These are phyloP conservation scores for Ectemnius continuus DNA, from an alignment of 2,888 invertebrate species.

Conservation along the genomic window DNA sequence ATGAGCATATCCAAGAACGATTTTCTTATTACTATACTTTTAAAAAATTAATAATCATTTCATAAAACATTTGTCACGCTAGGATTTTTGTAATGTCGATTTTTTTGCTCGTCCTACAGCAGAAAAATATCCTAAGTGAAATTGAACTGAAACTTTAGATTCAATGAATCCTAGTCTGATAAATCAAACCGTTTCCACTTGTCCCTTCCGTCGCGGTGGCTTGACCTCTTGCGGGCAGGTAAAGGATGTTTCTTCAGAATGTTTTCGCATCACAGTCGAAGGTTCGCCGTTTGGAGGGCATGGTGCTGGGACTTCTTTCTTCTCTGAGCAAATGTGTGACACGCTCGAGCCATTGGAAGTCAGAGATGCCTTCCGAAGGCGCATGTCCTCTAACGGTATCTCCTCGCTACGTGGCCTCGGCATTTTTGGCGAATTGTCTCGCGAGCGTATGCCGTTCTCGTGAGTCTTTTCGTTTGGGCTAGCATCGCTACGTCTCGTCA, in stretches of 20 bases:
- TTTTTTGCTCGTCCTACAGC: no score
- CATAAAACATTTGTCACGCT: no score
- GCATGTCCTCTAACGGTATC: slow-evolving; percentile 89
- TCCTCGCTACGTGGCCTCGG: slow-evolving; percentile 88
- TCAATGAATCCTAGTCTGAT: slow-evolving; percentile 9
- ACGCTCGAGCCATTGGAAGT: slow-evolving; percentile 61
- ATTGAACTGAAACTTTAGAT: slow-evolving; percentile 8
- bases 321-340: slow-evolving; percentile 48
- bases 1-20: no score
- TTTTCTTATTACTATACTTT: background rate
- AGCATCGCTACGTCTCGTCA: slow-evolving; percentile 60
- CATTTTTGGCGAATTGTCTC: slow-evolving; percentile 86
- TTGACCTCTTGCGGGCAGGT: slow-evolving; percentile 82
- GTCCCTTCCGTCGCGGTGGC: slow-evolving; percentile 79
- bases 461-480: slow-evolving; percentile 52
- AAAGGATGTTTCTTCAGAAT: slow-evolving; percentile 89
- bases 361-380: slow-evolving; percentile 74
- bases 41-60: no score
- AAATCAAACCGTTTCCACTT: slow-evolving; percentile 83
- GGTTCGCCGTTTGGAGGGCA: slow-evolving; percentile 49
- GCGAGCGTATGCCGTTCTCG: slow-evolving; percentile 80
- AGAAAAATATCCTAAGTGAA: background rate
- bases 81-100: no score
- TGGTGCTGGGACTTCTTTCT: slow-evolving; percentile 42
- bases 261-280: slow-evolving; percentile 59